Evolutionary conservation across 2,797 vertebrate genomes (phyloP), one percentile per base, ranked within the genome.

Genomic region (Alca torda): DNA sequence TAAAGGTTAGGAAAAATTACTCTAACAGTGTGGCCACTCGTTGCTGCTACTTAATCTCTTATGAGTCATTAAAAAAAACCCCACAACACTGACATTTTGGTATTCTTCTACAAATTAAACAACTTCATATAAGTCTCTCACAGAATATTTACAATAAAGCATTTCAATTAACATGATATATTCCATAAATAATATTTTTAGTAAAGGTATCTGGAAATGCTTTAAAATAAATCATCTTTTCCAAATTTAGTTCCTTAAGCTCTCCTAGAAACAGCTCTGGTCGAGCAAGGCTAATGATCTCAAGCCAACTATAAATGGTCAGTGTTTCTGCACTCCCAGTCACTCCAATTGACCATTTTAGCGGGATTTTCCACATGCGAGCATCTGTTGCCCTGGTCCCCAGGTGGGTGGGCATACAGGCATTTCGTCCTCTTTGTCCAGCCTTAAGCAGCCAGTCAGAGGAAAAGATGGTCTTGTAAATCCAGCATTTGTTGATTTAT

Each of bases 241-340:
- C 39, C 78, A 70, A 79, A 80, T 63, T 14, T 43, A 74, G 21
- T 35, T 70, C 35, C 39, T 74, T 63, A 51, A 63, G 54, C 20
- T 84, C 16, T 84, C 37, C 24, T 41, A 35, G 70, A 43, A 54
- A 37, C 18, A 87, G 31, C 37, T 78, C 37, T 48, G 37, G 16
- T 51, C 30, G 69, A 72, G 28, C 37, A 64, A 64, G 18, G 61
- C 16, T 64, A 7, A 18, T 6, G 23, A 26, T 46, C 41, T 16
- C 41, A n/a, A 64, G 41, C 4, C 37, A 77, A 2, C 46, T 56
- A 0, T 12, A 30, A 30, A 7, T 2, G 16, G 10, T 16, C 33
- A 13, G 31, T 28, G 57, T 33, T 80, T 48, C 70, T 75, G 41
- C 75, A 26, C 46, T 91, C 65, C 56, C 60, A 57, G 54, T 23